phyloP scores from a whole-genome alignment of 92 coral and sea anemone genomes.

The Epizoanthus ramosus region DNA sequence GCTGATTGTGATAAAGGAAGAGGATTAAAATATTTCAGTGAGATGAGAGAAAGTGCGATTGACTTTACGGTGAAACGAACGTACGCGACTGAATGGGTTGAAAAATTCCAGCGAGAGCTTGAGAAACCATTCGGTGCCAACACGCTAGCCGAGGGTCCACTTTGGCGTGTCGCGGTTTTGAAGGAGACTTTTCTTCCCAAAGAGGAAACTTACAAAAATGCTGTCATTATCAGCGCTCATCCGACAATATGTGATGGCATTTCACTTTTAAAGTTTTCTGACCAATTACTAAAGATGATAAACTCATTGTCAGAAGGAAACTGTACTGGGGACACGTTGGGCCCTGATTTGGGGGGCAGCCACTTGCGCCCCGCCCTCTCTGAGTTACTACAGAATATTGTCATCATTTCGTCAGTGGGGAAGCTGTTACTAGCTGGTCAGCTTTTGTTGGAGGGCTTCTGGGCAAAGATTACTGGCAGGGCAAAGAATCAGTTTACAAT shows the following conservation, averaged over 20 bases:
- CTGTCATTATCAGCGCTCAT: constrained; percentile 71
- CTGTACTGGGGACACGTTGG: not conserved
- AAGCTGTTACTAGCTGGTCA: constrained; percentile 29
- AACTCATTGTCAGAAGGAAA: constrained; percentile 35
- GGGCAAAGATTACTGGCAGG: constrained; percentile 35
- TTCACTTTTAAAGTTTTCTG: constrained; percentile 66
- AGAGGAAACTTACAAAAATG: constrained; percentile 65
- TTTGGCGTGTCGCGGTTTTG: constrained; percentile 33
- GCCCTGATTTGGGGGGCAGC: not conserved
- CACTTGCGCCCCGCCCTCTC: constrained; percentile 57
- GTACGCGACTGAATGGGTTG: constrained; percentile 23
- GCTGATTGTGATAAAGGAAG: not conserved
- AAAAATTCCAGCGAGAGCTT: constrained; percentile 39
- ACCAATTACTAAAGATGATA: constrained; percentile 63
- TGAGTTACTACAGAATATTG: constrained; percentile 47
- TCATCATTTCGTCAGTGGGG: constrained; percentile 42
- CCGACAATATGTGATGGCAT: constrained; percentile 63
- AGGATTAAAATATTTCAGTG: constrained; percentile 23
- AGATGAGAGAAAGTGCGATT: constrained; percentile 15
- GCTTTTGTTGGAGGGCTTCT: constrained; percentile 8
- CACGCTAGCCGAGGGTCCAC: constrained; percentile 16
- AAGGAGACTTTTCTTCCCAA: constrained; percentile 68
- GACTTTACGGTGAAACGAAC: constrained; percentile 31
- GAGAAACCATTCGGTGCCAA: constrained; percentile 28
- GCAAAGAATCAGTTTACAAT: constrained; percentile 67